phyloP scores from a whole-genome alignment of 2,113 vertebrate species.

The Leiothrix lutea region DNA sequence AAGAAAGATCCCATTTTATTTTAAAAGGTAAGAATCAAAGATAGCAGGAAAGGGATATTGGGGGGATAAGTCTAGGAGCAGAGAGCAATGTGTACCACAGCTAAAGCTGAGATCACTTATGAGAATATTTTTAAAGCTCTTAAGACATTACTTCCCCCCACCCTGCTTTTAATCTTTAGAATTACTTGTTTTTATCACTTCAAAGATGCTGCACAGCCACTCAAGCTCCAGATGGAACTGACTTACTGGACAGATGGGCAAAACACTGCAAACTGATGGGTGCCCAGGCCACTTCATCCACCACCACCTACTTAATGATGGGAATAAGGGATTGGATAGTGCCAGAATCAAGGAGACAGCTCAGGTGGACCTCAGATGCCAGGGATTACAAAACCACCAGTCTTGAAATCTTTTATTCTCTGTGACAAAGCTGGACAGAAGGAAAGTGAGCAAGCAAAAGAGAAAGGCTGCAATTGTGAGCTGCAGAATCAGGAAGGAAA shows the following conservation, averaged over 20 bases:
- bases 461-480: background rate
- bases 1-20: background rate
- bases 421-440: background rate
- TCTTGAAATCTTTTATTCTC: background rate
- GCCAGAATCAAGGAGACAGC: background rate
- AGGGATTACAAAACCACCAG: background rate
- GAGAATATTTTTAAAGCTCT: background rate
- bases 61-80: background rate
- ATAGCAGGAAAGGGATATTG: background rate
- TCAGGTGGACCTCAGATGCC: background rate
- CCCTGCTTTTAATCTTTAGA: background rate
- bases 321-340: background rate
- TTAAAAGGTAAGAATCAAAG: background rate
- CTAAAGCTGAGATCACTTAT: background rate
- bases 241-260: background rate
- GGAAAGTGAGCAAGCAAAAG: background rate
- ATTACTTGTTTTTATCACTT: background rate
- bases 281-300: background rate
- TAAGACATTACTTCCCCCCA: background rate
- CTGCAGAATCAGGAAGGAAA: background rate
- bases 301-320: background rate
- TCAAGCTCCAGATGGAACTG: background rate
- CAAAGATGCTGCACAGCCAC: background rate
- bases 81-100: fast-evolving
- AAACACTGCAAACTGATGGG: background rate